Percentiles rank a stretch among this genome's conserved stretches.
Evolutionary conservation across 2,888 invertebrate species (phyloP).

Genomic region (Ypsolopha sequella): DNA sequence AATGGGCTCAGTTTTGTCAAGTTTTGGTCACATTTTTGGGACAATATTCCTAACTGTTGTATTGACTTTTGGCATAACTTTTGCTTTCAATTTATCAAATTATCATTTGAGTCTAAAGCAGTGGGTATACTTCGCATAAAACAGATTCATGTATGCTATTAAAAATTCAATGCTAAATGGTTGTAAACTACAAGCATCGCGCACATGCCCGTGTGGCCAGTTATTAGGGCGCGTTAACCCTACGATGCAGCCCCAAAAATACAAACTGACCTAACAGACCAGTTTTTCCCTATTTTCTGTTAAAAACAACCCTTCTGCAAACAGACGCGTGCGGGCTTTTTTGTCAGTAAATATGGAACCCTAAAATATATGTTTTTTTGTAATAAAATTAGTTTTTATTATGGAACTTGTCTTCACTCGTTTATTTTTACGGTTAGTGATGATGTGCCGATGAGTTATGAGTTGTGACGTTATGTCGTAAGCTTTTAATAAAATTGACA

Average conservation of each 20-base stretch:
- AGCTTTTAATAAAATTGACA: too few species aligned
- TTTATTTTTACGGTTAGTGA: constrained; percentile 31
- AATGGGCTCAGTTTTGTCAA: constrained; percentile 7
- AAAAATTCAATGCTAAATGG: constrained; percentile 1
- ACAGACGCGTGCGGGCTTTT: constrained; percentile 30
- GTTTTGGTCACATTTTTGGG: neutral
- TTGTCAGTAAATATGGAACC: constrained; percentile 14
- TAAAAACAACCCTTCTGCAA: constrained; percentile 33
- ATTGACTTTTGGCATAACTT: too few species aligned
- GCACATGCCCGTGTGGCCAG: constrained; percentile 31
- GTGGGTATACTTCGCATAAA: too few species aligned
- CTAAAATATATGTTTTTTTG: constrained; percentile 42
- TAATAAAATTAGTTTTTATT: constrained; percentile 49
- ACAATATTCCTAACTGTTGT: neutral
- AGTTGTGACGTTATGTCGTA: constrained; percentile 21
- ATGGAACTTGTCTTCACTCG: constrained; percentile 37
- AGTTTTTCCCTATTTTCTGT: constrained; percentile 25
- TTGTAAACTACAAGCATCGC: neutral
- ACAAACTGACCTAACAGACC: constrained; percentile 49
- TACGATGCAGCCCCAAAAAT: constrained; percentile 29
- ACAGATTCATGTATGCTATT: too few species aligned
- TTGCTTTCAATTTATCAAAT: too few species aligned
- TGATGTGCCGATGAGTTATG: constrained; percentile 38
- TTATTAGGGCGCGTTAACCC: constrained; percentile 60
- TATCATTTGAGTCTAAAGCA: too few species aligned